Conservation (phyloP, 2,888 invertebrate genomes). For the Drosophila neonasuta region DNA sequence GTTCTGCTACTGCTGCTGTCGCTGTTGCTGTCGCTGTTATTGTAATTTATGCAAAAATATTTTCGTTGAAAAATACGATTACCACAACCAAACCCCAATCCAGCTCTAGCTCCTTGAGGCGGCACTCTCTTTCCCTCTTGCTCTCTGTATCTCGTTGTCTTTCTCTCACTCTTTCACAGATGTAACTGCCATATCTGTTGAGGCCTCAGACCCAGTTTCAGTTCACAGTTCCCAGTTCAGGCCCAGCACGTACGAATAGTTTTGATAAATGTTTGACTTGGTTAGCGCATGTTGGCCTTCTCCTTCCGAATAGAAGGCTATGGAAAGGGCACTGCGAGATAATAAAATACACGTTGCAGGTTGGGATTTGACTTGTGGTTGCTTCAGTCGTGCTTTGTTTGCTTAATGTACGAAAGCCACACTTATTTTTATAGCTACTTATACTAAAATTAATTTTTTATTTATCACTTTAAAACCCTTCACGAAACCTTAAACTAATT, state of each 20-base stretch:
- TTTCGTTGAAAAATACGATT: constrained; percentile 71
- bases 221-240: constrained; percentile 31
- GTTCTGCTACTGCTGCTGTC: constrained; percentile 48
- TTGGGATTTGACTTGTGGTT: constrained; percentile 23
- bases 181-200: constrained; percentile 38
- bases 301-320: background rate
- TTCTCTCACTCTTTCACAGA: constrained; percentile 18
- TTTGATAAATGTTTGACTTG: constrained; percentile 70
- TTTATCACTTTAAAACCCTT: background rate
- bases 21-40: constrained; percentile 62
- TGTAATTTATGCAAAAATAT: constrained; percentile 77
- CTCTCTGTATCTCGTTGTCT: constrained; percentile 16
- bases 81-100: constrained; percentile 31
- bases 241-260: constrained; percentile 69
- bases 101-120: constrained; percentile 40
- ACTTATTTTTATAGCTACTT: background rate
- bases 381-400: constrained; percentile 2
- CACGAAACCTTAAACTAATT: background rate
- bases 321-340: constrained; percentile 42
- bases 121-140: constrained; percentile 11
- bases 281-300: constrained; percentile 48
- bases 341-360: constrained; percentile 69
- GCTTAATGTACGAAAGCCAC: background rate
- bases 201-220: constrained; percentile 13
- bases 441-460: background rate